phyloP scores from a whole-genome alignment of 2,888 invertebrate species.

The Conistra vaccinii region DNA sequence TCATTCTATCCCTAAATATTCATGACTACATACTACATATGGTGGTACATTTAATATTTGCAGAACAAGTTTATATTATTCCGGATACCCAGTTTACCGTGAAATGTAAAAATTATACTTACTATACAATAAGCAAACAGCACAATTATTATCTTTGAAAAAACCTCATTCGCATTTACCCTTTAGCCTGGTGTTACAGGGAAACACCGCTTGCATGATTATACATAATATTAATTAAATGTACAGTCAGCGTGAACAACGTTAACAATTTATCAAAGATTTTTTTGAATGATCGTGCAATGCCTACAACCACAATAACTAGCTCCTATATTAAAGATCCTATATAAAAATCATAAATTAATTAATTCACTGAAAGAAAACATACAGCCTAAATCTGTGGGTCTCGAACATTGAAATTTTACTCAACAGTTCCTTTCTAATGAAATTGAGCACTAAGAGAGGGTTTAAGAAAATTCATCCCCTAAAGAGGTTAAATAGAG shows the following conservation, averaged over 20 bases:
- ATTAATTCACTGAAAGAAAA: neutral
- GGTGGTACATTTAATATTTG: no score
- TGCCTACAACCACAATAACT: neutral
- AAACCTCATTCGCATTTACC: slow-evolving; percentile 1
- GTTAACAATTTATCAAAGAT: no score
- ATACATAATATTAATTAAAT: slow-evolving; percentile 5
- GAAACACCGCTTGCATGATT: slow-evolving; percentile 3
- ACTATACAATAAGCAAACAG: neutral
- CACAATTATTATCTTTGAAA: neutral
- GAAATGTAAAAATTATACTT: neutral
- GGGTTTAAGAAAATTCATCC: neutral
- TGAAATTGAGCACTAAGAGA: no score
- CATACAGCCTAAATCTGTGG: no score
- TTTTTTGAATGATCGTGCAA: no score
- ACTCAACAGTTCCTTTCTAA: no score
- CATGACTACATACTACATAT: neutral
- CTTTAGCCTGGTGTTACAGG: neutral
- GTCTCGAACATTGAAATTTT: no score
- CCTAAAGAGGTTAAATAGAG: neutral
- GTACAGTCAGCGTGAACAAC: slow-evolving; percentile 6
- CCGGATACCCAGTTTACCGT: neutral
- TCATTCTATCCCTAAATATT: neutral
- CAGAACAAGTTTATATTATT: neutral
- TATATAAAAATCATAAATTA: neutral
- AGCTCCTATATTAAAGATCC: neutral